These are phyloP conservation scores for Cinara cedri DNA, from an alignment of 2,888 invertebrate species.

Conservation along the genomic window DNA sequence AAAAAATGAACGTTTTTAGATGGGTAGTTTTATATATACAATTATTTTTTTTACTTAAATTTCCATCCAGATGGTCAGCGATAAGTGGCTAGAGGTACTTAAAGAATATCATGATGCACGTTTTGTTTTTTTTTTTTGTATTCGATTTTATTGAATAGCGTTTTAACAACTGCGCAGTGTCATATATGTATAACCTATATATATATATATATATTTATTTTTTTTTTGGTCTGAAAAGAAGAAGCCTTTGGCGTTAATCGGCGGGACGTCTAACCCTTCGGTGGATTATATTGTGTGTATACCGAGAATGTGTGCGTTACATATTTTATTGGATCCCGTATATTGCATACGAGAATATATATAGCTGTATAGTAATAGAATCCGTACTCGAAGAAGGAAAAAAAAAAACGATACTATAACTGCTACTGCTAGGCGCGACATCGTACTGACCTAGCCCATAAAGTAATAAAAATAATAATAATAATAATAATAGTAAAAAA, in stretches of 20 bases:
- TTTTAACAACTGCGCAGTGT: conserved; percentile 13
- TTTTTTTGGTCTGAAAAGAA: conserved; percentile 15
- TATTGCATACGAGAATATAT: background rate
- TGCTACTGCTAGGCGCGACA: background rate
- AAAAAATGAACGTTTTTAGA: too few species aligned
- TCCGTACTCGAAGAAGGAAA: conserved; percentile 14
- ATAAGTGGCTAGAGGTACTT: background rate
- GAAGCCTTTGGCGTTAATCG: conserved; percentile 37
- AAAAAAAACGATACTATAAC: background rate
- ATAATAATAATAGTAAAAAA: background rate
- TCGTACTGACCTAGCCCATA: conserved; percentile 18
- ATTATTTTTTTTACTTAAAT: background rate
- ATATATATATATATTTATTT: background rate
- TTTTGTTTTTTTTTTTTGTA: conserved; percentile 8
- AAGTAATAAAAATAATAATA: background rate
- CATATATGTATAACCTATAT: background rate
- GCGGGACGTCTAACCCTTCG: conserved; percentile 50
- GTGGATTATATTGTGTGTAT: background rate
- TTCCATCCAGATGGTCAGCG: conserved; percentile 26
- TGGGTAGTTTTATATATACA: background rate
- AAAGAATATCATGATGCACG: conserved; percentile 9
- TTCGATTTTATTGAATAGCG: conserved; percentile 18
- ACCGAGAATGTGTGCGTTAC: background rate
- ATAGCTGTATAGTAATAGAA: background rate
- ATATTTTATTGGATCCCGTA: background rate